These are phyloP conservation scores for Cnemophilus loriae DNA, from an alignment of 2,113 vertebrate genomes.

Conservation along the genomic window DNA sequence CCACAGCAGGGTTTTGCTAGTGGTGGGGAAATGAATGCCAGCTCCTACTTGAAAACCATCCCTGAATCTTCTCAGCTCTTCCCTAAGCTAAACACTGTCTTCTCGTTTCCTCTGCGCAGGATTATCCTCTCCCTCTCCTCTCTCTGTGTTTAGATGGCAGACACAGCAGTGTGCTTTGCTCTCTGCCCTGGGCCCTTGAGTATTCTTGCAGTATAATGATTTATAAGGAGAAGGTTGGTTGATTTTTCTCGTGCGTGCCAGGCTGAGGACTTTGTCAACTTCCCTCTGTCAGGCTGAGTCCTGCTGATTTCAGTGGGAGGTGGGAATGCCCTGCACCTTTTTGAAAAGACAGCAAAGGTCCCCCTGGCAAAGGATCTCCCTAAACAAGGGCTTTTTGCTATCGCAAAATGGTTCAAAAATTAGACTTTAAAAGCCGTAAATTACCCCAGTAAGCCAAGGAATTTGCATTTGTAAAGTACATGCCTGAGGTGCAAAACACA, in stretches of 20 bases:
- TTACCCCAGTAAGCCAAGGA: slow-evolving; percentile 53
- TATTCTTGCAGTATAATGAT: background rate
- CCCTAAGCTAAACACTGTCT: background rate
- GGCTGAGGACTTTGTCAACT: background rate
- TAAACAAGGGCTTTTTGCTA: background rate
- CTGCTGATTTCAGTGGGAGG: background rate
- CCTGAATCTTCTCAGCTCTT: background rate
- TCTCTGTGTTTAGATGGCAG: background rate
- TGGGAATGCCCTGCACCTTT: background rate
- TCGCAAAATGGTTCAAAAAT: slow-evolving; percentile 33
- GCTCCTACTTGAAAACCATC: background rate
- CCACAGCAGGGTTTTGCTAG: background rate
- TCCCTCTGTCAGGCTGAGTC: background rate
- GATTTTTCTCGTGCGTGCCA: background rate
- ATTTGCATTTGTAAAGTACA: slow-evolving; percentile 66
- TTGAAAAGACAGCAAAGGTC: background rate
- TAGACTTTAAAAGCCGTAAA: slow-evolving; percentile 22
- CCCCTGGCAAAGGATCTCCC: background rate
- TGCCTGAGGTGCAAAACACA: slow-evolving; percentile 52
- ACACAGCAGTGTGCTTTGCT: background rate
- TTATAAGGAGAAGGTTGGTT: background rate
- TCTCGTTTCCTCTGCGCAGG: background rate
- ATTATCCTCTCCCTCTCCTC: background rate
- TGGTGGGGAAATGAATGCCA: background rate
- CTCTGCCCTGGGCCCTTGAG: background rate